Evolutionary conservation across 2,113 vertebrate genomes (phyloP).

Genomic region (Alligator mississippiensis): DNA sequence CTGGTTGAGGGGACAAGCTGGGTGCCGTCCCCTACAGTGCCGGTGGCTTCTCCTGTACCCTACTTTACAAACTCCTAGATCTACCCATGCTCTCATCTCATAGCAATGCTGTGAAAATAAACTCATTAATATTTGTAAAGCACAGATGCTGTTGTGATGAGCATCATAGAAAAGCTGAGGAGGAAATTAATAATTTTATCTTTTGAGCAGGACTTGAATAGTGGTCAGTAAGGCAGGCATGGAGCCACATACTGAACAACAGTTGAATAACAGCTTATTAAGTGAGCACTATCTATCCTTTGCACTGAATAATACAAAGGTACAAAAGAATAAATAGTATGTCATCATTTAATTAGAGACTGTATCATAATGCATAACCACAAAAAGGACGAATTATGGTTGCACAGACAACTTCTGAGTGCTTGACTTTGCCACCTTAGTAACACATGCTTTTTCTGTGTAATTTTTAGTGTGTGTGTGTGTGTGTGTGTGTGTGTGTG

Average conservation of each 20-base stretch:
- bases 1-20: no score
- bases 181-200: neutral
- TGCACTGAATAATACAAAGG: neutral
- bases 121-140: neutral
- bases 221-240: fast-evolving
- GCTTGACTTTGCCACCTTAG: neutral
- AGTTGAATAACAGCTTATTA: neutral
- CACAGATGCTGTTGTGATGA: neutral
- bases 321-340: neutral
- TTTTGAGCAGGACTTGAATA: fast-evolving
- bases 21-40: no score
- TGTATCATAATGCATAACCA: neutral
- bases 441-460: neutral
- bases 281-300: neutral
- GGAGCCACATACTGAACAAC: neutral
- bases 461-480: neutral
- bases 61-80: no score
- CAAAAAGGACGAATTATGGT: neutral
- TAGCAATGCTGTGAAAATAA: neutral
- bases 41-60: no score
- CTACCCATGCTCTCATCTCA: no score
- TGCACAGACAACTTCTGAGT: neutral
- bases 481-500: fast-evolving
- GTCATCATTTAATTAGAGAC: conserved; percentile 5
- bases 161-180: neutral